Conservation (phyloP, 2,797 vertebrate species). For the Synanceia verrucosa region DNA sequence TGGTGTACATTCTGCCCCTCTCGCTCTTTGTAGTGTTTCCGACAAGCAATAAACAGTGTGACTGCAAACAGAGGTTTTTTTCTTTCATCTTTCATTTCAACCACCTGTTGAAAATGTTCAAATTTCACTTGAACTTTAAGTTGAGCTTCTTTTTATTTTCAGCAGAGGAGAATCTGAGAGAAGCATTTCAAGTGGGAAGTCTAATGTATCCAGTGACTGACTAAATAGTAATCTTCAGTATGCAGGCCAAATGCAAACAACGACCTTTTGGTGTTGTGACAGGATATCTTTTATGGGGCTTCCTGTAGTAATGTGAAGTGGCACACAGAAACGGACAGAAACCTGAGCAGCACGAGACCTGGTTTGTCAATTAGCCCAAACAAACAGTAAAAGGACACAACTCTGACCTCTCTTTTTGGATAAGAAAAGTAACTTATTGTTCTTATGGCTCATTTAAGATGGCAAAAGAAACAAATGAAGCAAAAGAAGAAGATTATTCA, state of each 20-base stretch:
- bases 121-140: conserved; percentile 42
- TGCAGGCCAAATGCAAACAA: conserved; percentile 69
- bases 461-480: too few species aligned
- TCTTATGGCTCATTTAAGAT: not conserved
- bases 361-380: conserved; percentile 72
- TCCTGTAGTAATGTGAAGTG: conserved; percentile 66
- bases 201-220: conserved; percentile 34
- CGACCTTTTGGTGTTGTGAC: conserved; percentile 72
- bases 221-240: conserved; percentile 49
- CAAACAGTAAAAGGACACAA: conserved; percentile 41
- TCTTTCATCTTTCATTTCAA: conserved; percentile 62
- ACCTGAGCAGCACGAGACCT: conserved; percentile 61
- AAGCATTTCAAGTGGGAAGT: conserved; percentile 48
- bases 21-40: conserved; percentile 55
- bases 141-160: not conserved
- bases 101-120: conserved; percentile 62
- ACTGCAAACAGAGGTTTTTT: conserved; percentile 51
- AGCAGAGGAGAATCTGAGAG: conserved; percentile 5
- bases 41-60: conserved; percentile 61
- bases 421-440: not conserved
- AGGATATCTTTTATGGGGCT: conserved; percentile 71
- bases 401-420: conserved; percentile 36
- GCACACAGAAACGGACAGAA: conserved; percentile 55
- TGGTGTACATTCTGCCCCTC: conserved; percentile 34
- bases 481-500: too few species aligned